Conservation (phyloP, 2,113 vertebrate species). For the Crotalus horridus region DNA sequence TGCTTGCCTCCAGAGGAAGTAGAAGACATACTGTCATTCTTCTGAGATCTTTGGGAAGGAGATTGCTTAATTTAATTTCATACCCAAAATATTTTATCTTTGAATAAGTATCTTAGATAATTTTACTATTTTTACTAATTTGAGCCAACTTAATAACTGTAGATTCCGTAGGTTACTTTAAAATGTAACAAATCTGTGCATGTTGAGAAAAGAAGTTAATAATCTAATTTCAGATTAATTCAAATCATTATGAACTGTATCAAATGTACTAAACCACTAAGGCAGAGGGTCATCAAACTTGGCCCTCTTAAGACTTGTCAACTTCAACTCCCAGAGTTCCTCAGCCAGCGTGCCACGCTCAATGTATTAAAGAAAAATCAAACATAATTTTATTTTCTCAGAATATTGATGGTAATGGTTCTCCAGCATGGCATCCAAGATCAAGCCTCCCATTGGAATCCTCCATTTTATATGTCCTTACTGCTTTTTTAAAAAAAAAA, state of each 20-base stretch:
- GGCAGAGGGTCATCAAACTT: too few relatives aligned
- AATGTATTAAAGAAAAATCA: neutral
- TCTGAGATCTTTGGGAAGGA: neutral
- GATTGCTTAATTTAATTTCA: slow-evolving; percentile 36
- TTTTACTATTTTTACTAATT: slow-evolving; percentile 48
- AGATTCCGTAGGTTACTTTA: neutral
- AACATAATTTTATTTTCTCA: neutral
- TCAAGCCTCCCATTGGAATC: neutral
- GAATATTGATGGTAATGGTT: neutral
- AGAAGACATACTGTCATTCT: neutral
- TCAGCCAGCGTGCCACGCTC: neutral
- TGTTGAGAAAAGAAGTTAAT: slow-evolving; percentile 41
- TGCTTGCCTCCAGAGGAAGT: slow-evolving; percentile 7
- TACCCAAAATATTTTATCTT: slow-evolving; percentile 10
- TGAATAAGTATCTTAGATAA: slow-evolving; percentile 33
- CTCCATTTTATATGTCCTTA: neutral
- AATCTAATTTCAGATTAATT: slow-evolving; percentile 23
- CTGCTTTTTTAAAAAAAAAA: neutral
- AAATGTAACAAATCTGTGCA: slow-evolving; percentile 36
- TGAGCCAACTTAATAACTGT: neutral
- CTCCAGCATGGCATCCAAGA: neutral
- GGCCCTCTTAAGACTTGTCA: too few relatives aligned
- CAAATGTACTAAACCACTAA: slow-evolving; percentile 44
- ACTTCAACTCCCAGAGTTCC: too few relatives aligned
- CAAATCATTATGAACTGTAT: slow-evolving; percentile 48